Conservation (phyloP, 2,797 vertebrate genomes). For the Lithobates sylvaticus region DNA sequence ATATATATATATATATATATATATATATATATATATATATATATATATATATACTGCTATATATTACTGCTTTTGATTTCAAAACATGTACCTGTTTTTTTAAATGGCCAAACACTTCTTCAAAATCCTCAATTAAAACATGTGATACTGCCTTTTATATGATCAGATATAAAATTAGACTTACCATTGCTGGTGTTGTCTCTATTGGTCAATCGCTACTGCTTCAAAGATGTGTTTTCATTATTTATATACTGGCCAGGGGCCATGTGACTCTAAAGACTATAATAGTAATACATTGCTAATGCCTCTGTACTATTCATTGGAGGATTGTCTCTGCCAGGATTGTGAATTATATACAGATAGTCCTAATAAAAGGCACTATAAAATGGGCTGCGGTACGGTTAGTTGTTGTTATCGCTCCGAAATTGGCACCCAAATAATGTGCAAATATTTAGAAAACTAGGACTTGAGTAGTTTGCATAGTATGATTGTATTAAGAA, state of each 20-base stretch:
- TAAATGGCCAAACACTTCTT: background rate
- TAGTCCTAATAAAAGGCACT: background rate
- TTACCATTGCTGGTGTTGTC: conserved; percentile 36
- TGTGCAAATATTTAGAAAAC: background rate
- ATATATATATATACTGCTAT: too few relatives aligned
- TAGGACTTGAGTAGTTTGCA: conserved; percentile 7
- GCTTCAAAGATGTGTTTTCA: background rate
- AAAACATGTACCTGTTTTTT: too few relatives aligned
- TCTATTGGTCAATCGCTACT: conserved; percentile 7
- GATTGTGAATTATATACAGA: conserved; percentile 12
- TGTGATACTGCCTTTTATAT: background rate
- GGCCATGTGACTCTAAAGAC: conserved; percentile 35
- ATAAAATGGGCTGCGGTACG: background rate
- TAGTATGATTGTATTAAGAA: conserved; percentile 1
- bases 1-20: too few relatives aligned
- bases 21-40: too few relatives aligned
- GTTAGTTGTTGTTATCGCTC: background rate
- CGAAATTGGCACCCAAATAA: background rate
- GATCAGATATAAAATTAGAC: conserved; percentile 16
- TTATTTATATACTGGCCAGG: conserved; percentile 50
- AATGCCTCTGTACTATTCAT: background rate
- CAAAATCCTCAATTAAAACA: too few relatives aligned
- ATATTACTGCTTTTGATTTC: too few relatives aligned
- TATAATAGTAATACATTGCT: conserved; percentile 20
- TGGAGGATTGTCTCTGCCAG: conserved; percentile 3